These are phyloP conservation scores for Pteruthius melanotis DNA, from an alignment of 2,113 vertebrate genomes.

Conservation along the genomic window DNA sequence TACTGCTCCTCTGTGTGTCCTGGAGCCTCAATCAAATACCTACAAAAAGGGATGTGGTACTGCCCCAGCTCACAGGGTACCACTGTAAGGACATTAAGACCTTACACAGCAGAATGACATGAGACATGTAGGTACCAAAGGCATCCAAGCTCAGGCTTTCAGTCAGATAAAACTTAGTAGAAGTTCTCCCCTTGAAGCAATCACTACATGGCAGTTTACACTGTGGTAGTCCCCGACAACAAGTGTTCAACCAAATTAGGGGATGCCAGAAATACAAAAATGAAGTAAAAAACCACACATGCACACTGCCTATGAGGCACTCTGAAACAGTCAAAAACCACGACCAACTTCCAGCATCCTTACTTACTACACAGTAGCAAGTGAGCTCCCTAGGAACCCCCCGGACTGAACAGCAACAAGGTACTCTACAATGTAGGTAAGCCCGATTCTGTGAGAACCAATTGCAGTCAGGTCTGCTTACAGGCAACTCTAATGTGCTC, in stretches of 20 bases:
- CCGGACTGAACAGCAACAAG: background rate
- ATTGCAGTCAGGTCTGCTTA: background rate
- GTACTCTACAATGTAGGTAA: background rate
- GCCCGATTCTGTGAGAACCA: rapidly evolving
- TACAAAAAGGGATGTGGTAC: background rate
- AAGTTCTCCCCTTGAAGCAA: background rate
- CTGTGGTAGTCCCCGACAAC: background rate
- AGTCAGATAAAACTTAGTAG: background rate
- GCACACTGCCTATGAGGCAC: background rate
- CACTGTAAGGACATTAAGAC: background rate
- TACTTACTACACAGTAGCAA: background rate
- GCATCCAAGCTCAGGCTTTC: background rate
- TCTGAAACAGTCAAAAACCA: background rate
- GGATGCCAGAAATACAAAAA: background rate
- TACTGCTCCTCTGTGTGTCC: background rate
- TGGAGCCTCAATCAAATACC: background rate
- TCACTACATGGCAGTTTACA: background rate
- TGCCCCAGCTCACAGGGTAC: rapidly evolving
- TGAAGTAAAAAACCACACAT: background rate
- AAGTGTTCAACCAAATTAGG: background rate
- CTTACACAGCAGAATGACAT: background rate
- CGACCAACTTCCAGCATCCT: background rate
- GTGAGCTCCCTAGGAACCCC: background rate
- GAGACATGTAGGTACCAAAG: background rate
- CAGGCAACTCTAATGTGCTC: background rate